Conservation (phyloP, 37 sponge, comb jelly and placozoan genomes). For the Axinella damicornis region DNA sequence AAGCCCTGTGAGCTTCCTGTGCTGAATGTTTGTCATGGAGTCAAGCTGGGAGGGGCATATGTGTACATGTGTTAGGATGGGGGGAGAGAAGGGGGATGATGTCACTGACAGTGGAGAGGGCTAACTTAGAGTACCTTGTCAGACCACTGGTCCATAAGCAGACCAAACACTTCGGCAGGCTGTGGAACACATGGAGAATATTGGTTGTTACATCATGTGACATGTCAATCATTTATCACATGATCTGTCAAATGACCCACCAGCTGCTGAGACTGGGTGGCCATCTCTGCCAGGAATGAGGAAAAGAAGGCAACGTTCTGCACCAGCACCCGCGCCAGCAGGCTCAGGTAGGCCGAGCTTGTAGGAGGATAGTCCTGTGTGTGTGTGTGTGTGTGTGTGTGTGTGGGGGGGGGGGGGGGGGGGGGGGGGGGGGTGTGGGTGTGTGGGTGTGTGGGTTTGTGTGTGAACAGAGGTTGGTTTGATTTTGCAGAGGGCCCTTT, state of each 20-base stretch:
- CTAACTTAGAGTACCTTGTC: conserved; percentile 16
- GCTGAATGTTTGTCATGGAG: conserved; percentile 34
- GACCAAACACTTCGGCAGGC: conserved; percentile 59
- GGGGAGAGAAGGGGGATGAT: neutral
- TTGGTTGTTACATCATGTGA: neutral
- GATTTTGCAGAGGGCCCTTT: neutral
- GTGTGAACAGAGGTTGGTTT: too few species aligned
- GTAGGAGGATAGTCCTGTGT: conserved; percentile 59
- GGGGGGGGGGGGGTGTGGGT: too few species aligned
- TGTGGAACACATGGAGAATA: neutral
- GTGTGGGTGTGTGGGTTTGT: too few species aligned
- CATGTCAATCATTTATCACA: neutral
- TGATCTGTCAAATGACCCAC: neutral
- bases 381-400: too few species aligned
- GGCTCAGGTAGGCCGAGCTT: conserved; percentile 38
- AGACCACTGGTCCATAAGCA: conserved; percentile 59
- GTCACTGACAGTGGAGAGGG: neutral
- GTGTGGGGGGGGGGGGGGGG: too few species aligned
- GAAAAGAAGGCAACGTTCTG: conserved; percentile 54
- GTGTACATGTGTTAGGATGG: neutral
- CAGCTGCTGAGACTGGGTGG: conserved; percentile 24
- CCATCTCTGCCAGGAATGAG: conserved; percentile 54
- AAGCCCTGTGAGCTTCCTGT: conserved; percentile 82
- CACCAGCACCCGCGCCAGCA: conserved; percentile 54
- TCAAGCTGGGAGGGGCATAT: conserved; percentile 34